Percentiles rank a stretch among this genome's conserved stretches.
phyloP scores from a whole-genome alignment of 1,140 invertebrate species.

The Zaprionus nigranus region DNA sequence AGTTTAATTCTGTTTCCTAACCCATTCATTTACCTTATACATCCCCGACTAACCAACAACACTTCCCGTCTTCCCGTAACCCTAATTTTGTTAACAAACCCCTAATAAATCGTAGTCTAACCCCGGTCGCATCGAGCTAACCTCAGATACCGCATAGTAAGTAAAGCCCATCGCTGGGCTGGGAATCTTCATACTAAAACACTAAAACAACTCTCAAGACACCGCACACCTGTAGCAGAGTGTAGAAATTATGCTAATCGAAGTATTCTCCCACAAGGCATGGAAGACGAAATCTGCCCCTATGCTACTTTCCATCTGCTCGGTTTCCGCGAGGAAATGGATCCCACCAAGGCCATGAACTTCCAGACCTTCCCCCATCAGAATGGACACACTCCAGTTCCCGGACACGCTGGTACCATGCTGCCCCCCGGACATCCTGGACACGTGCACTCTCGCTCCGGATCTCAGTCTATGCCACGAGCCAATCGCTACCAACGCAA shows the following conservation, averaged over 20 bases:
- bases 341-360: constrained; percentile 93
- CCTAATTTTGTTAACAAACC: not conserved
- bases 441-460: constrained; percentile 92
- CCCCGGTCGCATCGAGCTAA: constrained; percentile 41
- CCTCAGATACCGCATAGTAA: constrained; percentile 55
- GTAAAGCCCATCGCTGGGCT: constrained; percentile 18
- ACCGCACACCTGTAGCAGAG: not conserved
- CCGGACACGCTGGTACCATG: constrained; percentile 90
- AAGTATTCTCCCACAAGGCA: constrained; percentile 86
- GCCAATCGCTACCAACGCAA: constrained; percentile 90
- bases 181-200: constrained; percentile 63
- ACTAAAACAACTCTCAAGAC: constrained; percentile 62
- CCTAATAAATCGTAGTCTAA: constrained; percentile 61
- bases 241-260: constrained; percentile 28
- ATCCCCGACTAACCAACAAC: not conserved
- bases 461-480: constrained; percentile 94
- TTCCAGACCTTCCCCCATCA: constrained; percentile 96
- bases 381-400: constrained; percentile 86
- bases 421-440: constrained; percentile 88
- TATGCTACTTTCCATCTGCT: constrained; percentile 97
- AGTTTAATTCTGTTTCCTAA: constrained; percentile 26
- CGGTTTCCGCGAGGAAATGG: constrained; percentile 97
- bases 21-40: constrained; percentile 18
- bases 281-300: constrained; percentile 97
- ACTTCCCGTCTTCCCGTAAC: not conserved